Base-by-base conservation (phyloP, 1,140 invertebrate species). In the Panonychus citri region DNA sequence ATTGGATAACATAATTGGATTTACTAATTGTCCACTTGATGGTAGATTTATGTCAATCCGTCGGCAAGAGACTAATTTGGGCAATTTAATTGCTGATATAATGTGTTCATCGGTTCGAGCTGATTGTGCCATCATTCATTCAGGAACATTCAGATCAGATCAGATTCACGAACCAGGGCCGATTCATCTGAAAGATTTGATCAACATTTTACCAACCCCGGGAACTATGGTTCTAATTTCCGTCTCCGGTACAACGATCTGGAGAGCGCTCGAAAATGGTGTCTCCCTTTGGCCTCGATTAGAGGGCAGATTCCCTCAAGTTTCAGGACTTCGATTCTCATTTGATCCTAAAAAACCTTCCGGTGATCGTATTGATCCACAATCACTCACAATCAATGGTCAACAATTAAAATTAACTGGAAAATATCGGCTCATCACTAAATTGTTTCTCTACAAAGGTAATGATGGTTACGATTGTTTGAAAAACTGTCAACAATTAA, bases 81-180 rank as follows among this genome's bases (percentile, higher is more conserved):
- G 86, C 52, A 88, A 89, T 71, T 89, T 87, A 77, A 77, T 87
- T 43, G 83, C 82, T 66, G 85, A 91, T 67, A 81, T 90, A 34
- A 78, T 89, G 56, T 64, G 89, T 30, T 57, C 83, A 0, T 78
- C 83, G 10, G 83, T 82, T 3, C 80, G 81, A 17, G 81, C 83
- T 27, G 85, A 90, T 67, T 71, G 84, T n/a, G 83, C 85, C 12
- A 66, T 91, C 3, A 70, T 91, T 13, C 90, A 90, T 70, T 86
- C 83, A n/a, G 87, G 87, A 39, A 89, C 86, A 30, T 76, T 88
- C 56, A 71, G 83, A 54, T 83, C 81, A 52, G 83, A 87, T 69
- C 64, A 66, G 52, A 75, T 83, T 1, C 82, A 85, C 68, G 74
- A 78, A 3, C 76, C 79, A 25, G 85, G 86, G 1, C 75, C 79